A percentile compares a stretch with the other conserved stretches of the same genome.
Evolutionary conservation across 1,140 invertebrate genomes (phyloP).

Genomic region (Zaprionus nigranus): DNA sequence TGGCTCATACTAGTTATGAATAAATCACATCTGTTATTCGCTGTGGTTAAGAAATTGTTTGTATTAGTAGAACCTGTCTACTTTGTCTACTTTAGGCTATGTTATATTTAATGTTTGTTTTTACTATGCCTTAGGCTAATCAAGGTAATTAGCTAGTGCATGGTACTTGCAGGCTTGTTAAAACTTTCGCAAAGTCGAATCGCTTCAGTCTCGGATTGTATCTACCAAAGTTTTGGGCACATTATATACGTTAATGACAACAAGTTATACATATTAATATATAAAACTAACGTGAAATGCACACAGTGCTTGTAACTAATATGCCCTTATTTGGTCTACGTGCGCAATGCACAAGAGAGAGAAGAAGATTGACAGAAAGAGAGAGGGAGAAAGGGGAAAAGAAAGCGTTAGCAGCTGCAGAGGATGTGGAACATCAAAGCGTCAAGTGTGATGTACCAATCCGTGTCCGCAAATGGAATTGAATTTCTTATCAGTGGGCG

Average conservation of each 20-base stretch:
- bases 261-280: neutral
- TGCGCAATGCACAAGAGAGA: slow-evolving; percentile 33
- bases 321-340: slow-evolving; percentile 4
- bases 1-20: no score
- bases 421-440: slow-evolving; percentile 32
- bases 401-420: slow-evolving; percentile 13
- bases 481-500: slow-evolving; percentile 68
- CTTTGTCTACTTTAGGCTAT: neutral
- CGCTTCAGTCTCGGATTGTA: neutral
- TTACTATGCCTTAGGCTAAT: neutral
- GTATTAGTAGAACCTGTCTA: no score
- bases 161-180: neutral
- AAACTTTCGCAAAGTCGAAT: neutral
- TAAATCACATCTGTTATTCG: no score
- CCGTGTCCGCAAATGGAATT: slow-evolving; percentile 50
- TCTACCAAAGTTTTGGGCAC: neutral
- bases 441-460: slow-evolving; percentile 26
- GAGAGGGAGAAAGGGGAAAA: neutral
- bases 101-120: neutral
- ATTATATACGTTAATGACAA: no score
- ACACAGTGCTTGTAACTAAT: neutral
- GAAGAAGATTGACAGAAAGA: neutral
- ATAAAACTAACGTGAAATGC: neutral
- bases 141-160: neutral
- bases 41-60: no score